Conservation (phyloP, 2,113 vertebrate genomes). For the Colius striatus region DNA sequence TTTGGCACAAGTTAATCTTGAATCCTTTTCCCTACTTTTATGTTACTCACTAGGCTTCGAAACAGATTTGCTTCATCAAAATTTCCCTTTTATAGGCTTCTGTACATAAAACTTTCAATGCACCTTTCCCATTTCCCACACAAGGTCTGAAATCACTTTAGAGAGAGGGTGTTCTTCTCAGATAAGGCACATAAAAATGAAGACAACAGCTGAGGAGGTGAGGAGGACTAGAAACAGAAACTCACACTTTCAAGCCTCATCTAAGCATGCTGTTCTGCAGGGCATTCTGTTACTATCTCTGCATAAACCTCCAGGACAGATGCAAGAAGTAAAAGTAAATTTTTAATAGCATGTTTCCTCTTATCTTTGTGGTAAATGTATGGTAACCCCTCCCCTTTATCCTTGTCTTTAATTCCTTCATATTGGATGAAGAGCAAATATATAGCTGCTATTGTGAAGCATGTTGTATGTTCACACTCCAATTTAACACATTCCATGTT, state of each 20-base stretch:
- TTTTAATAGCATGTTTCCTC: background rate
- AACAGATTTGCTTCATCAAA: background rate
- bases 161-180: background rate
- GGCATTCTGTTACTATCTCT: background rate
- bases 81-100: background rate
- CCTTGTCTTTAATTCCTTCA: background rate
- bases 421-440: background rate
- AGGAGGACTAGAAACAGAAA: background rate
- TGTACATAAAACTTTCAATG: background rate
- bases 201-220: background rate
- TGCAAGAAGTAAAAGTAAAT: background rate
- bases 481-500: background rate
- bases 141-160: background rate
- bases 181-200: background rate
- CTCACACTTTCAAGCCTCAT: background rate
- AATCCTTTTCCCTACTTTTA: accelerated
- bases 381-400: background rate
- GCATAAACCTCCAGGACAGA: background rate
- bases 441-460: background rate
- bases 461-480: background rate
- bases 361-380: background rate
- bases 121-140: background rate
- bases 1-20: background rate
- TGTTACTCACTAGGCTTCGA: background rate
- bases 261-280: background rate